Conservation (phyloP, 1,140 invertebrate genomes). For the Anadara kagoshimensis region DNA sequence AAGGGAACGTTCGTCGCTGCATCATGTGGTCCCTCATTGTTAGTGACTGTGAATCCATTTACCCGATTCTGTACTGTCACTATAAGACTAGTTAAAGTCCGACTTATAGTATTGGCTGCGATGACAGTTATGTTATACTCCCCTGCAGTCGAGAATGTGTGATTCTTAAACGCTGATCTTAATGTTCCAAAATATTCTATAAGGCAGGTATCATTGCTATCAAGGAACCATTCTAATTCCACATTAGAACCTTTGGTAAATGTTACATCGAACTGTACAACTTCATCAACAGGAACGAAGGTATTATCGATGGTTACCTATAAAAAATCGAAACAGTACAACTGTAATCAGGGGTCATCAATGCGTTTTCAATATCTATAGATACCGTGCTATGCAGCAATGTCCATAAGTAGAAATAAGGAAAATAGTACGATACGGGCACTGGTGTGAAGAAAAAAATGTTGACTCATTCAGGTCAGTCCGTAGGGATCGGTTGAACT, state of each 20-base stretch:
- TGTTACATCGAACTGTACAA: neutral
- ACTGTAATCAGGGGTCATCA: no score
- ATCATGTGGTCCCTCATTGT: neutral
- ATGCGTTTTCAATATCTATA: no score
- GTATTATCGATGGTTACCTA: neutral
- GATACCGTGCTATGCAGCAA: no score
- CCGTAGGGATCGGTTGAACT: no score
- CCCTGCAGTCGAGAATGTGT: neutral
- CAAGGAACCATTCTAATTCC: slow-evolving; percentile 10
- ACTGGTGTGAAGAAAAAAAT: no score
- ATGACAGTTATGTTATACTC: slow-evolving; percentile 10
- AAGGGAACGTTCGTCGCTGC: slow-evolving; percentile 2
- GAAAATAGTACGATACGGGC: no score
- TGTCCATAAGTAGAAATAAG: no score
- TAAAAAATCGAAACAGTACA: no score
- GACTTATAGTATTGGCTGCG: neutral
- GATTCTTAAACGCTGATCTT: neutral
- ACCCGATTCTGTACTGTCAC: neutral
- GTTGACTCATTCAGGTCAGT: no score
- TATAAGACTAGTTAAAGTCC: neutral
- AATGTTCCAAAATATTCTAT: neutral
- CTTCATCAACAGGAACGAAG: neutral
- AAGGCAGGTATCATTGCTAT: neutral
- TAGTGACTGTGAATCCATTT: slow-evolving; percentile 3
- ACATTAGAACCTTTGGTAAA: slow-evolving; percentile 12